Base-by-base conservation (phyloP, 2,113 vertebrate species). In the Oreochromis aureus region DNA sequence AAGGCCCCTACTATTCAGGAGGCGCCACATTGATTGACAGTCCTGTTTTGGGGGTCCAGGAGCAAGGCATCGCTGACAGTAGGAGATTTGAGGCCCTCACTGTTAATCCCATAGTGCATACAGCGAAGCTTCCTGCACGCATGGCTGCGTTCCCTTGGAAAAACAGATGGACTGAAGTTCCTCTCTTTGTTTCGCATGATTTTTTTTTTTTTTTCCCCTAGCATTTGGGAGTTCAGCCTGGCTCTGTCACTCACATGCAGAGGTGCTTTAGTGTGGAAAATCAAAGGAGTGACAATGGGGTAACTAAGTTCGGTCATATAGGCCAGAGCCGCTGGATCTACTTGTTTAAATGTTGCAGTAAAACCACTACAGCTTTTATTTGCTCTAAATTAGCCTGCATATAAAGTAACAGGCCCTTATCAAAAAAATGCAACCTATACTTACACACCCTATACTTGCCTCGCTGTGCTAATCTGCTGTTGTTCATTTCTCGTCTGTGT, bases 131-230 rank as follows among this genome's bases (percentile, higher is more conserved):
- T 90, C 84, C 89, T 84, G 80, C 88, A 93, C 6, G 91, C 94
- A 91, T 94, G 93, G 90, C 91, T 93, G 93, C 92, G 88, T 87
- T 91, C 89, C 53, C 88, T 86, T 56, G 82, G 87, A 93, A 94
- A 93, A 95, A 94, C 94, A 95, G 95, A 95, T 94, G 94, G 92
- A 94, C 91, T 89, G 73, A 93, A 94, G 93, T 94, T 96, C 92
- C 93, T 94, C 83, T 94, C 93, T 93, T 95, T 94, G 94, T 96
- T 92, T 93, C 9, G 36, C 58, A n/a, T 90, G 41, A 80, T 82
- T 53, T 84, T 84, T 85, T 79, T 83, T 51, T 36, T 22, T 22
- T 22, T 22, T 34, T 63, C 10, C 80, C 73, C 22, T 24, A 30
- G 24, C 73, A 76, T 63, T 15, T 6, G 61, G 54, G 80, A 86